These are phyloP conservation scores for Xenopus tropicalis DNA, from an alignment of 2,113 vertebrate species.

Conservation along the genomic window DNA sequence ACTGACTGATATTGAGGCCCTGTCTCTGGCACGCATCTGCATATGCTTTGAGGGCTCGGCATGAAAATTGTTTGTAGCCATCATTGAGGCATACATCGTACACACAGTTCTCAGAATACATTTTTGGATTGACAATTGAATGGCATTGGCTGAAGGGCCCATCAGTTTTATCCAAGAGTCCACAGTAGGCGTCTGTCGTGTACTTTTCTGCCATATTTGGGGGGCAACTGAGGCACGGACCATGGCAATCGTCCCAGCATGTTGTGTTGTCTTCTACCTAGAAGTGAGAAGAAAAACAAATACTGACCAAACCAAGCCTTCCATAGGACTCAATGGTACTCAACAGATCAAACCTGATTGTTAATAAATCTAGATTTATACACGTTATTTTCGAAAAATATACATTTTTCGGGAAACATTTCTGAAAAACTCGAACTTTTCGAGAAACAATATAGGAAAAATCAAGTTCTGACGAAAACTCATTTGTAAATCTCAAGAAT, in stretches of 20 bases:
- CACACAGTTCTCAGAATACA: slow-evolving; percentile 53
- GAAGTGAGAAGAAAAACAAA: neutral
- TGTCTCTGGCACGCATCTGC: slow-evolving; percentile 51
- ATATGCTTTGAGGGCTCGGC: slow-evolving; percentile 51
- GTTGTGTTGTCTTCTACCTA: slow-evolving; percentile 48
- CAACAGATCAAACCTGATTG: too few relatives aligned
- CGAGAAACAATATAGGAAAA: too few relatives aligned
- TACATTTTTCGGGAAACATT: too few relatives aligned
- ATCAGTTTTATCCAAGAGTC: slow-evolving; percentile 48
- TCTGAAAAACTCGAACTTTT: too few relatives aligned
- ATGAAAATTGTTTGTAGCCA: slow-evolving; percentile 42
- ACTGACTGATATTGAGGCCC: slow-evolving; percentile 37
- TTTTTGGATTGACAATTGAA: slow-evolving; percentile 31
- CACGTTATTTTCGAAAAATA: too few relatives aligned
- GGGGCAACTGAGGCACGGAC: slow-evolving; percentile 59
- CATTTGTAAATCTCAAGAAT: too few relatives aligned
- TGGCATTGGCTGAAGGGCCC: slow-evolving; percentile 53
- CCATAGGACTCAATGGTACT: too few relatives aligned
- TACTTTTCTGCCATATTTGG: slow-evolving; percentile 48
- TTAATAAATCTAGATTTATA: too few relatives aligned
- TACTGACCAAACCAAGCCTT: neutral
- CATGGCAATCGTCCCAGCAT: slow-evolving; percentile 68
- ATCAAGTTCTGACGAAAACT: too few relatives aligned
- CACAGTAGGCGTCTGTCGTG: slow-evolving; percentile 55
- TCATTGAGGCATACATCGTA: slow-evolving; percentile 53